Base-by-base conservation (phyloP, 2,888 invertebrate genomes). In the Griposia aprilina region DNA sequence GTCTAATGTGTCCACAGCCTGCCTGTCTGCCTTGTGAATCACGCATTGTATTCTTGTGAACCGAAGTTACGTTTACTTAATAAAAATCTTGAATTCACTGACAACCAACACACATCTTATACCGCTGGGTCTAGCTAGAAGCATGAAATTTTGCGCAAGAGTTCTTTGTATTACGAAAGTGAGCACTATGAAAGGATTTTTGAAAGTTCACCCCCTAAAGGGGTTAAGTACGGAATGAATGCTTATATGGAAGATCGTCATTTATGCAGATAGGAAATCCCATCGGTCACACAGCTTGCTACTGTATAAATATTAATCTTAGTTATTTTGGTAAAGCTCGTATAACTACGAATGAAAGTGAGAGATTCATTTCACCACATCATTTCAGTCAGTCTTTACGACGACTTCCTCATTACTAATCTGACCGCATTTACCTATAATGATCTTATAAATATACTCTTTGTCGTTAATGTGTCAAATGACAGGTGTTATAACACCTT, bases 401-500 rank as follows among this genome's bases (percentile, higher is more conserved):
- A 60, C 20, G 17, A 48, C 50, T 78, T 79, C 70, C 71, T 79
- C 17, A 41, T 78, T 48, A 36, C 52, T 48, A 60, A 52, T 45
- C 15, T 60, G 41, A 50, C 79, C 77, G 50, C 41, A 41, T 79
- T 55, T 45, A 60, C 11, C 30, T 17, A 52, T 52, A 78, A 45
- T 30, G 3, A 30, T 30, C 78, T 30, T 30, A 41, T 69, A 36
- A 55, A 76, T 78, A 71, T 15, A 50, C 50, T 65, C 26, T 50
- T 63, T 52, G 36, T 79, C n/a, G n/a, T 45, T 30, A 74, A 55
- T 36, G 55, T 57, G 23, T 57, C 26, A 66, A 70, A 36, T 17
- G 66, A 66, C 60, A 81, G 72, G 67, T 80, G 84, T 30, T 52
- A 3, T 13, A 48, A 15, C 67, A 75, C 52, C 41, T 60, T 60